Conservation (phyloP, 2,113 vertebrate genomes). For the Anolis carolinensis region DNA sequence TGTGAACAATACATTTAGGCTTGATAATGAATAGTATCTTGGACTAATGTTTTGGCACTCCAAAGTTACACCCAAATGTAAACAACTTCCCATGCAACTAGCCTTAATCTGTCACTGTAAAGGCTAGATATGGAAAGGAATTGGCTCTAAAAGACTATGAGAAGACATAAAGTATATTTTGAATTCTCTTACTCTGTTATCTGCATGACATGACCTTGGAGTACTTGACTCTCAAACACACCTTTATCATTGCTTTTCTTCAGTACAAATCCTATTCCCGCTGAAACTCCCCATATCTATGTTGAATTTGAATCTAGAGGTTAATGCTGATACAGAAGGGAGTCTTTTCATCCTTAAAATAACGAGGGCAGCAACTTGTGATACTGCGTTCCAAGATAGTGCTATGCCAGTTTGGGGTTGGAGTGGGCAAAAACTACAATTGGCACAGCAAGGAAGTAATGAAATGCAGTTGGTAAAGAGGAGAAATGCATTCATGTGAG, state of each 20-base stretch:
- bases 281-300: not conserved
- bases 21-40: not conserved
- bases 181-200: not conserved
- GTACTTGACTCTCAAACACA: not conserved
- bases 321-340: not conserved
- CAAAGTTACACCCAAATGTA: constrained; percentile 20
- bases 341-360: not conserved
- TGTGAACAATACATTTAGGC: not conserved
- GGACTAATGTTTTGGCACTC: not conserved
- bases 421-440: not conserved
- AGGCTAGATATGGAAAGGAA: not conserved
- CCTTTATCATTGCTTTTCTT: not conserved
- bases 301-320: not conserved
- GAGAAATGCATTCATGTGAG: not conserved
- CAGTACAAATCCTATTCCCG: not conserved
- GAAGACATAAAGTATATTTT: not conserved
- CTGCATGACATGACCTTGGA: not conserved
- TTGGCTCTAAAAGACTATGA: not conserved
- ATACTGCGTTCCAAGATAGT: not conserved
- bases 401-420: not conserved
- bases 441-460: not conserved
- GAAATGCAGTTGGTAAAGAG: not conserved
- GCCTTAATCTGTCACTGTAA: constrained; percentile 18
- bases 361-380: not conserved
- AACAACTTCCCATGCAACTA: not conserved